These are phyloP conservation scores for Eufriesea mexicana DNA, from an alignment of 1,140 invertebrate species.

Conservation along the genomic window DNA sequence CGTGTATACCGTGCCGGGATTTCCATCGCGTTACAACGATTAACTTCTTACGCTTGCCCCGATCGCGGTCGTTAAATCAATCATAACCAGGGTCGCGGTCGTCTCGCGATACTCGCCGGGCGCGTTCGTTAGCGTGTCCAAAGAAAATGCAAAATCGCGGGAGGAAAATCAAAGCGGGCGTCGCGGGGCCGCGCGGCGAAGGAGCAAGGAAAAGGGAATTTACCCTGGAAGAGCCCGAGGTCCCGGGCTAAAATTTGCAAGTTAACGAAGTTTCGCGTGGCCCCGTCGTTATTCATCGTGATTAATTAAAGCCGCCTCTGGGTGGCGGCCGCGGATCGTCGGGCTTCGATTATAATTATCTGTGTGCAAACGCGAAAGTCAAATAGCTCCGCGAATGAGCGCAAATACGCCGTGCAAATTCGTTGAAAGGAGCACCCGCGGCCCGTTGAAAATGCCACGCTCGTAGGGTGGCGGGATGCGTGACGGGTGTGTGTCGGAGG, in stretches of 20 bases:
- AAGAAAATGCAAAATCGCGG: conserved; percentile 23
- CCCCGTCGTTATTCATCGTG: conserved; percentile 47
- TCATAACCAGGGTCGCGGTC: background rate
- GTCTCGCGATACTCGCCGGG: background rate
- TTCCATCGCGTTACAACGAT: background rate
- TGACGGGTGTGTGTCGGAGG: background rate
- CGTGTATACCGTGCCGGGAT: too few species aligned
- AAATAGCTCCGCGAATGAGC: conserved; percentile 34
- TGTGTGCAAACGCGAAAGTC: conserved; percentile 50
- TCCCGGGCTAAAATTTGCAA: conserved; percentile 37
- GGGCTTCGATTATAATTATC: conserved; percentile 52
- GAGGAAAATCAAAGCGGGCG: background rate
- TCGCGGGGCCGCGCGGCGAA: background rate
- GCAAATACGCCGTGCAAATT: conserved; percentile 49
- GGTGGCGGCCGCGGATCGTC: conserved; percentile 30
- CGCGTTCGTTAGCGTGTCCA: conserved; percentile 22
- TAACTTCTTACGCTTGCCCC: background rate
- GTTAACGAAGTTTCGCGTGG: conserved; percentile 48
- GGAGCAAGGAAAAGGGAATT: background rate
- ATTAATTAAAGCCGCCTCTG: conserved; percentile 44
- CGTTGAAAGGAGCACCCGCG: conserved; percentile 34
- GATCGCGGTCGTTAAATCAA: conserved; percentile 23
- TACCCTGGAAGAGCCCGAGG: background rate
- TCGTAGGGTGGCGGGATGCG: background rate
- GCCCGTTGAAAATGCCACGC: background rate